Evolutionary conservation across 2,888 invertebrate species (phyloP).

Genomic region (Rhyacophila evoluta): DNA sequence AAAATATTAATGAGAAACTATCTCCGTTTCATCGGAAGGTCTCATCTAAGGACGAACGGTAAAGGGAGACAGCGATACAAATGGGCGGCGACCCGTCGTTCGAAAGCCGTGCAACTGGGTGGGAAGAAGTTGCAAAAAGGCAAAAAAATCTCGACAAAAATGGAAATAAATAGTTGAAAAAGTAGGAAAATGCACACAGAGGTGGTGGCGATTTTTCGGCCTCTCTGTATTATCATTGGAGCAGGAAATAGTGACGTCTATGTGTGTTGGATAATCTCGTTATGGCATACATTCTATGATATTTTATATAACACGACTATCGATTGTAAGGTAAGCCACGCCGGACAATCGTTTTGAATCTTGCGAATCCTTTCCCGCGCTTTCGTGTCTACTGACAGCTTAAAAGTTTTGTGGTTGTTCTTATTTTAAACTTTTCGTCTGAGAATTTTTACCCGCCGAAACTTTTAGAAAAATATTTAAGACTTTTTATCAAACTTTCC

Average conservation of each 20-base stretch:
- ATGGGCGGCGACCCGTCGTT: constrained; percentile 44
- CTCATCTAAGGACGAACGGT: constrained; percentile 62
- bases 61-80: constrained; percentile 62
- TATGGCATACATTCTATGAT: neutral
- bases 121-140: constrained; percentile 54
- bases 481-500: too few species aligned
- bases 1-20: constrained; percentile 49
- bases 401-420: neutral
- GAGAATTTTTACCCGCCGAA: neutral
- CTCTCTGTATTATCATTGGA: constrained; percentile 45
- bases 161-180: constrained; percentile 54
- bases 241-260: constrained; percentile 28
- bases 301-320: constrained; percentile 9
- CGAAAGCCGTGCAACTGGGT: constrained; percentile 48
- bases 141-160: constrained; percentile 43
- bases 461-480: too few species aligned
- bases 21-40: constrained; percentile 62
- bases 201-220: constrained; percentile 46
- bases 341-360: neutral
- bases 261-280: constrained; percentile 15
- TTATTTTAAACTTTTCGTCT: neutral
- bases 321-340: neutral
- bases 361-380: neutral
- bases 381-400: neutral
- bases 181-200: constrained; percentile 51